Evolutionary conservation across 2,888 invertebrate genomes (phyloP), one percentile per base, ranked within the genome.

Genomic region (Trimorus sp.): DNA sequence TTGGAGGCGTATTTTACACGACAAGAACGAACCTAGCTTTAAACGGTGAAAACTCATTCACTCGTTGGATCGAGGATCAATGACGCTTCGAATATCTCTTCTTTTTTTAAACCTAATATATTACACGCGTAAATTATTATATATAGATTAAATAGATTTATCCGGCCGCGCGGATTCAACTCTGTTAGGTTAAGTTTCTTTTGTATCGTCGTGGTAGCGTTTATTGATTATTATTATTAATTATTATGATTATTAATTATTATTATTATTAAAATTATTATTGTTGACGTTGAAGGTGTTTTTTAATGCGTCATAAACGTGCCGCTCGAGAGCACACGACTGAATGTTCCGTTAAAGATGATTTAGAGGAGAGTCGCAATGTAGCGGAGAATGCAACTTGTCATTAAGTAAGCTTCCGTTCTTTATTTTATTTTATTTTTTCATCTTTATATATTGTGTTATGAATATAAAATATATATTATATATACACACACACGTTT

Each of bases 1-100:
- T 91, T 90, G 88, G 85, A 90, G 87, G 90, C 90, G 90, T 91
- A 91, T 91, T 90, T 90, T 90, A 87, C 83, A 54, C 48, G 60
- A 60, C 49, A 71, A 60, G 14, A 63, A 63, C 15, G 16, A 76
- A 68, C 38, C 56, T 63, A 76, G 70, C 70, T 70, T 70, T 58
- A 70, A 68, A 14, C 14, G 42, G 37, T 66, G 51, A 49, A 51
- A 60, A 56, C 38, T 36, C 16, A 9, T 60, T 62, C n/a, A 45
- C 26, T 53, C 54, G 59, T 66, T 36, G 74, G 56, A 69, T 81
- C 83, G 84, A 84, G 85, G 84, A 85, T 83, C 54, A 86, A 87
- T 82, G 86, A 88, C 88, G 88, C 87, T 88, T 86, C 87, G 86
- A 89, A 86, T 88, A 89, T 88, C 87, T 90, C 84, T 85, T 86